Evolutionary conservation across 2,113 vertebrate species (phyloP).

Genomic region (Plestiodon gilberti): DNA sequence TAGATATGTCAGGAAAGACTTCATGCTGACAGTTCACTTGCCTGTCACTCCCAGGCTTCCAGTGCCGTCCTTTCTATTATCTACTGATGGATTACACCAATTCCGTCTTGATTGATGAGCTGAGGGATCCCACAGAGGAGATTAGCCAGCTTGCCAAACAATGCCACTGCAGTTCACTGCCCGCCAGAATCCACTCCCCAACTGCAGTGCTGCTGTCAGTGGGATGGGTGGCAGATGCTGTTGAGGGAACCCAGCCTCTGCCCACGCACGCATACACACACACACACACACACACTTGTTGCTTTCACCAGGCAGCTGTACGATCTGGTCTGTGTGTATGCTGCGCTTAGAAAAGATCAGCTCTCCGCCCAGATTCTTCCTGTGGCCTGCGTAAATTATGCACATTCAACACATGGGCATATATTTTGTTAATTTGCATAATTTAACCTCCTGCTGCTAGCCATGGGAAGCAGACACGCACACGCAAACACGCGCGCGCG

Average conservation of each 20-base stretch:
- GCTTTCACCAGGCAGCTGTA: background rate
- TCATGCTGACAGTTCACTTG: background rate
- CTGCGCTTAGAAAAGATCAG: background rate
- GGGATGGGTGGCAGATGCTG: background rate
- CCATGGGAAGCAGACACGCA: background rate
- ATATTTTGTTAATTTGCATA: background rate
- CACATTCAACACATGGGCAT: background rate
- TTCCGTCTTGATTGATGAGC: slow-evolving; percentile 6
- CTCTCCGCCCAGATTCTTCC: background rate
- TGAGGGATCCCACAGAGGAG: background rate
- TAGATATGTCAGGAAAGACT: slow-evolving; percentile 14
- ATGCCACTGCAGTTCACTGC: background rate
- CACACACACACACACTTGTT: background rate
- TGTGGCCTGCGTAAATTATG: background rate
- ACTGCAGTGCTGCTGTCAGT: background rate
- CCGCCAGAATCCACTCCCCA: background rate
- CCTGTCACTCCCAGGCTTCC: background rate
- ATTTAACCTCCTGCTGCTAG: background rate
- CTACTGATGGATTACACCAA: slow-evolving; percentile 11
- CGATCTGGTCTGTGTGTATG: too few relatives aligned
- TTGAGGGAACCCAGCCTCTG: background rate
- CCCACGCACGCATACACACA: too few relatives aligned
- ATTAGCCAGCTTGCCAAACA: slow-evolving; percentile 18
- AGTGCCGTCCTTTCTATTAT: background rate
- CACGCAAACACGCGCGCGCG: too few relatives aligned